Percentiles rank a stretch among this genome's conserved stretches.
phyloP scores from a whole-genome alignment of 2,113 vertebrate genomes.

The Ophiodon elongatus region DNA sequence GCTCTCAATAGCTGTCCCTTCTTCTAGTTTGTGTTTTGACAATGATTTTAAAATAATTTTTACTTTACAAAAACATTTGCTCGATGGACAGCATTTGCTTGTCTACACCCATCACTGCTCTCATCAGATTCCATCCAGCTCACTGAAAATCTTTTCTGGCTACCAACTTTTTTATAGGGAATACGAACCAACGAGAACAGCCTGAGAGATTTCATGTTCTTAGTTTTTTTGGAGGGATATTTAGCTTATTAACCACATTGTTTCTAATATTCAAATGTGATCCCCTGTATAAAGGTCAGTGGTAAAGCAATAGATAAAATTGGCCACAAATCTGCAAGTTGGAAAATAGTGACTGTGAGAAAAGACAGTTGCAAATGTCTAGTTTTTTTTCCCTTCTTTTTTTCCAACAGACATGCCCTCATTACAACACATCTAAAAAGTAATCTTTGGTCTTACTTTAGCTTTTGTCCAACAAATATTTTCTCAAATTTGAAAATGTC shows the following conservation, averaged over 20 bases:
- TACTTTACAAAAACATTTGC: not conserved
- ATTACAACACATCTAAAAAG: not conserved
- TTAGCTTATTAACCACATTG: not conserved
- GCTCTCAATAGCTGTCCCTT: not conserved
- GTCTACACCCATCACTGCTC: not conserved
- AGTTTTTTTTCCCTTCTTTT: not conserved
- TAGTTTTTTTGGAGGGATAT: not conserved
- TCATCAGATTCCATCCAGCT: slow-evolving; percentile 6
- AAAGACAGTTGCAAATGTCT: not conserved
- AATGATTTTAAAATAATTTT: not conserved
- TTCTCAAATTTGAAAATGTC: slow-evolving; percentile 54
- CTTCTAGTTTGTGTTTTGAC: not conserved
- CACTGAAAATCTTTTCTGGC: not conserved
- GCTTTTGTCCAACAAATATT: slow-evolving; percentile 20
- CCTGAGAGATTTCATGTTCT: not conserved
- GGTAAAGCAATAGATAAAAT: not conserved
- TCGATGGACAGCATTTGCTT: slow-evolving; percentile 7
- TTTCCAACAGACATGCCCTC: slow-evolving; percentile 28
- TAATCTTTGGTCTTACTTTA: not conserved
- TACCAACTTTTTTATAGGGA: not conserved
- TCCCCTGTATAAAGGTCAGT: not conserved
- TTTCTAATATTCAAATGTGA: not conserved
- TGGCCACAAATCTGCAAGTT: slow-evolving; percentile 5
- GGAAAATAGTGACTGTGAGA: slow-evolving; percentile 6
- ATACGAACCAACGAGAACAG: not conserved